Percentiles rank a stretch among this genome's conserved stretches.
These are phyloP conservation scores for Nanorana parkeri DNA, from an alignment of 2,113 vertebrate genomes.

Conservation along the genomic window DNA sequence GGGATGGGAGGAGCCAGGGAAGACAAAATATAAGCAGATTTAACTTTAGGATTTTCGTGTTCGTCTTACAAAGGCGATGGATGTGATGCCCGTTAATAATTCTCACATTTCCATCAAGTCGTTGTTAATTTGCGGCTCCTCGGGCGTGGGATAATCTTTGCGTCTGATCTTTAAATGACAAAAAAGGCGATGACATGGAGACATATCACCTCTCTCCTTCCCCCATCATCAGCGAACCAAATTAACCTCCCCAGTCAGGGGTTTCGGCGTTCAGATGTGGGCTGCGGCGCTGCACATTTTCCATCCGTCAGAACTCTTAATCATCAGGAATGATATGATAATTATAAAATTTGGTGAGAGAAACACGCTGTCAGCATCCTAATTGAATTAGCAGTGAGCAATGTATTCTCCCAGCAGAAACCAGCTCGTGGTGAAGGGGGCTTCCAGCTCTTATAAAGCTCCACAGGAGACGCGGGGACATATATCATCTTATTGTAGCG, in stretches of 20 bases:
- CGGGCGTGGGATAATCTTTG: background rate
- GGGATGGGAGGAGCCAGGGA: no score
- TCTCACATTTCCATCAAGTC: background rate
- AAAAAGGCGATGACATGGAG: constrained; percentile 7
- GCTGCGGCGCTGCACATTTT: background rate
- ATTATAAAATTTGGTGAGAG: background rate
- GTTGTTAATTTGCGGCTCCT: background rate
- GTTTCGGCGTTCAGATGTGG: background rate
- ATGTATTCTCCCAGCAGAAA: background rate
- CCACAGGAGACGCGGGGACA: no score
- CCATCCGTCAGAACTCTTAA: background rate
- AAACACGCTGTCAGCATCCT: background rate
- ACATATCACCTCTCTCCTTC: background rate
- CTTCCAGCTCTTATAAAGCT: no score
- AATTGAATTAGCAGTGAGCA: background rate
- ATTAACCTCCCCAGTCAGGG: background rate
- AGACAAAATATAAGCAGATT: no score
- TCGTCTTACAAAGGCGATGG: no score
- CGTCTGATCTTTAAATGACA: constrained; percentile 31
- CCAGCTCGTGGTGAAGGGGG: no score
- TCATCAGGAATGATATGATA: background rate
- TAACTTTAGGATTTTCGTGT: no score
- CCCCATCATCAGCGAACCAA: constrained; percentile 5
- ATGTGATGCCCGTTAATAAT: background rate
- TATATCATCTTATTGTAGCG: no score